phyloP scores from a whole-genome alignment of 2,888 invertebrate genomes.

The Unio delphinus region DNA sequence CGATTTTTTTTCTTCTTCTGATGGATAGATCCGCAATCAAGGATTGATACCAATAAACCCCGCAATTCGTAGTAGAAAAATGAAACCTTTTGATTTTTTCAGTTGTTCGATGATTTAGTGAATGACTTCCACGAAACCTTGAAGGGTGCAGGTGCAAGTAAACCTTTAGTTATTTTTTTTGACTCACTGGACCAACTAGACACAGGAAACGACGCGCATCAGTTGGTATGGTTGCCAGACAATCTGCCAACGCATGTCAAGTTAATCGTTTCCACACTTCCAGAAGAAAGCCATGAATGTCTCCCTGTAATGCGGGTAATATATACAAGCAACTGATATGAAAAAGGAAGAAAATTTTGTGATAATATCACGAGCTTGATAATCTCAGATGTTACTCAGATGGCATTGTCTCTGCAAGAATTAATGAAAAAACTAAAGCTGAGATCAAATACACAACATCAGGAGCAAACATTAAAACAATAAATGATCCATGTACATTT shows the following conservation, averaged over 20 bases:
- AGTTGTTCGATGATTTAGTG: constrained; percentile 44
- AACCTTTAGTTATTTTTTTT: constrained; percentile 49
- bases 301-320: constrained; percentile 52
- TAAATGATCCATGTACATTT: too few species aligned
- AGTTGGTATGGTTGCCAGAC: constrained; percentile 51
- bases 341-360: constrained; percentile 22
- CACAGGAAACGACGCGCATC: constrained; percentile 44
- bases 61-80: too few species aligned
- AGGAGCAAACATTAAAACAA: too few species aligned
- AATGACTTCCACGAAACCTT: constrained; percentile 38
- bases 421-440: too few species aligned
- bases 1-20: too few species aligned
- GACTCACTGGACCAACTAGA: constrained; percentile 64
- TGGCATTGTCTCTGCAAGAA: too few species aligned
- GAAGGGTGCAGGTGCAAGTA: constrained; percentile 18
- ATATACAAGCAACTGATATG: constrained; percentile 4
- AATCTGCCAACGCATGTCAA: constrained; percentile 44
- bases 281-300: constrained; percentile 51
- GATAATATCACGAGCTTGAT: not conserved
- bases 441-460: too few species aligned
- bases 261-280: constrained; percentile 58
- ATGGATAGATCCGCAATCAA: too few species aligned
- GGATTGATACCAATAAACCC: too few species aligned
- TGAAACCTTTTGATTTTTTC: constrained; percentile 4
- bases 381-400: too few species aligned